A percentile compares a stretch with the other conserved stretches of the same genome.
Conservation (phyloP, 2,113 vertebrate species). For the Limnothrissa miodon region DNA sequence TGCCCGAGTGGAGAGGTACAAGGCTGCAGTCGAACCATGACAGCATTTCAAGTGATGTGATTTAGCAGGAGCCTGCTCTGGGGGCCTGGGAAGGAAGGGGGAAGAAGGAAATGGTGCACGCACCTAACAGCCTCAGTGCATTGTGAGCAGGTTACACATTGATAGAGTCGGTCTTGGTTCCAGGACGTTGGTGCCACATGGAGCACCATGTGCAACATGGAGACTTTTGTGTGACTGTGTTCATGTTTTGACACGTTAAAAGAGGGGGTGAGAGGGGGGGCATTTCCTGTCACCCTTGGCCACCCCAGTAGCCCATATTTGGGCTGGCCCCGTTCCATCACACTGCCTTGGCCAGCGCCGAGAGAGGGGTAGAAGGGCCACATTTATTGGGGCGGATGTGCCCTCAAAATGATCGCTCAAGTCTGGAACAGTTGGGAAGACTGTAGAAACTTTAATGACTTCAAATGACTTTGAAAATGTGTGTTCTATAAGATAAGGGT, state of each 20-base stretch:
- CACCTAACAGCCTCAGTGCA: neutral
- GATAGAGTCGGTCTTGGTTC: neutral
- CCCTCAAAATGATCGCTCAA: neutral
- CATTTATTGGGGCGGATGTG: too few species aligned
- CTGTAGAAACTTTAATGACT: neutral
- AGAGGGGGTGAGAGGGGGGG: neutral
- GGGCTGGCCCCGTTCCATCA: neutral
- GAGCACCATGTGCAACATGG: too few species aligned
- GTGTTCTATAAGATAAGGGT: neutral
- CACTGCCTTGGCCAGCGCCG: neutral
- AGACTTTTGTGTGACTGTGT: neutral
- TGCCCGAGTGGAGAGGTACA: neutral
- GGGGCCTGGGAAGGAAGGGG: neutral
- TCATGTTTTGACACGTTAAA: neutral
- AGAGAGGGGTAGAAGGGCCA: neutral
- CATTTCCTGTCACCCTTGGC: neutral
- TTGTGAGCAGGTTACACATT: neutral
- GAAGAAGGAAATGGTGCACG: neutral
- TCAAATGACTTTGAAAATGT: neutral
- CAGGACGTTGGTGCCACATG: neutral
- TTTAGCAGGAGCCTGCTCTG: neutral
- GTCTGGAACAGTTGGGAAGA: neutral
- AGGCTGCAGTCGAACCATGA: neutral
- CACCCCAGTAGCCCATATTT: neutral
- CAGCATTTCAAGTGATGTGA: neutral